Evolutionary conservation across 2,888 invertebrate species (phyloP), one percentile per base, ranked within the genome.

Genomic region (Lasioglossum lativentre): DNA sequence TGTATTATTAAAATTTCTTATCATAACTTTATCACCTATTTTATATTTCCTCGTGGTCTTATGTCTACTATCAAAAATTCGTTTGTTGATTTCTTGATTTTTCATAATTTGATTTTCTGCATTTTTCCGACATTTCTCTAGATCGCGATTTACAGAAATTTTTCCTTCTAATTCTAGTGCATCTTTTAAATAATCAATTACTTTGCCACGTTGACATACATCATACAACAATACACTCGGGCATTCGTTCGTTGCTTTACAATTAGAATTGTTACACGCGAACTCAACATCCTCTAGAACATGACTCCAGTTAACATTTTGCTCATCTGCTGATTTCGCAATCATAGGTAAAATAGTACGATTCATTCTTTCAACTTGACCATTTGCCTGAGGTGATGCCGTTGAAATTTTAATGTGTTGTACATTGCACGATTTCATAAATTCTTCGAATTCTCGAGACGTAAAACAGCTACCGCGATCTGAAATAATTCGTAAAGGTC

Each of bases 381-480:
- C 74, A 10, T 75, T 80, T 1, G 47, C 56, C 6, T 38, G 74
- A 2, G 74, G 68, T 1, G 52, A 63, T 4, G 45, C 68, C 2
- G 59, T 59, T 8, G 79, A 68, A 16, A 74, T 27, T 4, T n/a
- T 59, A 19, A 80, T 14, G 4, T 75, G 73, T 14, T 66, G 16
- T 0, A 75, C 6, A n/a, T 23, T 56, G 47, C 4, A 0, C 27
- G 14, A 3, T 52, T 10, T 19, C 38, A 10, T 30, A 27, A 80
- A 75, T 4, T 52, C 63, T 27, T 38, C 6, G 74, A 93, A 94
- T 42, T 83, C 77, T 4, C 77, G 63, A 2, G 91, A 91, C 10
- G 92, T 92, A 79, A 94, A 93, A 52, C 86, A 86, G 19, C 88
- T 90, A 6, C 93, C 93, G 47, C 75, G 45, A 45, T 80, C 59